A percentile compares a stretch with the other conserved stretches of the same genome.
phyloP scores from a whole-genome alignment of 2,113 vertebrate species.

The Paradoxurus hermaphroditus region DNA sequence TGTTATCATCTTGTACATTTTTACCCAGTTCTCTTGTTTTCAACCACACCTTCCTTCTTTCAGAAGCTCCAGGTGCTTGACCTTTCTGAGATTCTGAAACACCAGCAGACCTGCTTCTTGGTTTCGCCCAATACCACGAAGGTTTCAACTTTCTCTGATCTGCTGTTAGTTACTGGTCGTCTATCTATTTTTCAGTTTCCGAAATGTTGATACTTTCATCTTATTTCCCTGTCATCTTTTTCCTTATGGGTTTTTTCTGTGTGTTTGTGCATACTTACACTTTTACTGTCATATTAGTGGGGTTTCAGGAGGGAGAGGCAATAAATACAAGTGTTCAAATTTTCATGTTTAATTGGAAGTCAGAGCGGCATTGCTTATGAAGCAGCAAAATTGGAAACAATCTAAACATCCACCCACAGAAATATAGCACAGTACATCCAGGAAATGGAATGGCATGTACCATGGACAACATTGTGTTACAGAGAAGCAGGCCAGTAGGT shows the following conservation, averaged over 20 bases:
- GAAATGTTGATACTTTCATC: neutral
- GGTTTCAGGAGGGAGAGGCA: neutral
- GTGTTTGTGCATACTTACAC: neutral
- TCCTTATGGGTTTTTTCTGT: neutral
- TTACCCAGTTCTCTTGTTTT: neutral
- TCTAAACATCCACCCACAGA: neutral
- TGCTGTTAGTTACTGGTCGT: no score
- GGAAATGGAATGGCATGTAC: fast-evolving
- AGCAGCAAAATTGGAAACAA: neutral
- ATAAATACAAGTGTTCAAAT: neutral
- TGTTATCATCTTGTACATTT: neutral
- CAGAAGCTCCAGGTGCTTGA: neutral
- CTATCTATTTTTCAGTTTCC: neutral
- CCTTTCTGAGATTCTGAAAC: neutral
- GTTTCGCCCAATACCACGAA: neutral
- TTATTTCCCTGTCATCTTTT: neutral
- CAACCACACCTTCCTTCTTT: neutral
- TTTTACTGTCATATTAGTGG: neutral
- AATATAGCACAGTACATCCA: fast-evolving
- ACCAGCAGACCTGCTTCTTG: neutral
- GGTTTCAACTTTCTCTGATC: neutral
- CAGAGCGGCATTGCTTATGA: neutral
- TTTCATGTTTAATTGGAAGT: neutral
- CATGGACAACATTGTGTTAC: fast-evolving
- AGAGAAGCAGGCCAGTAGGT: fast-evolving